Conservation (phyloP, 2,888 invertebrate species). For the Conops quadrifasciatus region DNA sequence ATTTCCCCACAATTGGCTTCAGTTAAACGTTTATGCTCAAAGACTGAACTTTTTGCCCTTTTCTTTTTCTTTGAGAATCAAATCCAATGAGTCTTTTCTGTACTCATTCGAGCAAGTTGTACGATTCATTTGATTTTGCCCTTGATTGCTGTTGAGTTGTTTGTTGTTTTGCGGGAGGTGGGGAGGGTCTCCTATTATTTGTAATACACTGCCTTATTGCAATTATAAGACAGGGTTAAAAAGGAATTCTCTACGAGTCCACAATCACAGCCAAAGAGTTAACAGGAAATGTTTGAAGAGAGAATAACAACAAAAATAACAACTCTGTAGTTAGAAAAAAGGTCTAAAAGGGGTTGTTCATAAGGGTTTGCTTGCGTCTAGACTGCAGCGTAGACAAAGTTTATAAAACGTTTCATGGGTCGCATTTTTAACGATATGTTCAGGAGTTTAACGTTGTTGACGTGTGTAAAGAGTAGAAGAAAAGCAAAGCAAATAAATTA, state of each 20-base stretch:
- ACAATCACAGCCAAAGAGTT: constrained; percentile 6
- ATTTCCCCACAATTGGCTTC: neutral
- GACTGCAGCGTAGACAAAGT: constrained; percentile 26
- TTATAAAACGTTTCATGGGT: neutral
- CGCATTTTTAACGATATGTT: neutral
- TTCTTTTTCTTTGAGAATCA: constrained; percentile 2
- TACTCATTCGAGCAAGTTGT: neutral
- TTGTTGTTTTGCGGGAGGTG: neutral
- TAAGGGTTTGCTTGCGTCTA: constrained; percentile 23
- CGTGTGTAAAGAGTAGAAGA: neutral
- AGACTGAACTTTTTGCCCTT: neutral
- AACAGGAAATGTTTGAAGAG: constrained; percentile 1
- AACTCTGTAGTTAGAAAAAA: neutral
- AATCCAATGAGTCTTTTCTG: neutral
- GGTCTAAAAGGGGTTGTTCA: neutral
- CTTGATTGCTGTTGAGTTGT: neutral
- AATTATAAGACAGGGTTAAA: constrained; percentile 17
- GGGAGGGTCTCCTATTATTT: constrained; percentile 16
- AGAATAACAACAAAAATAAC: neutral
- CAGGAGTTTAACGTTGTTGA: neutral
- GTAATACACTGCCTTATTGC: neutral
- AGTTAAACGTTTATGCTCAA: neutral
- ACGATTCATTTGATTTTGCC: neutral
- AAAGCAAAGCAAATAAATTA: too few species aligned
- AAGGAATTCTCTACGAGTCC: constrained; percentile 19